phyloP scores from a whole-genome alignment of 2,797 vertebrate genomes.

The Taeniopygia guttata region DNA sequence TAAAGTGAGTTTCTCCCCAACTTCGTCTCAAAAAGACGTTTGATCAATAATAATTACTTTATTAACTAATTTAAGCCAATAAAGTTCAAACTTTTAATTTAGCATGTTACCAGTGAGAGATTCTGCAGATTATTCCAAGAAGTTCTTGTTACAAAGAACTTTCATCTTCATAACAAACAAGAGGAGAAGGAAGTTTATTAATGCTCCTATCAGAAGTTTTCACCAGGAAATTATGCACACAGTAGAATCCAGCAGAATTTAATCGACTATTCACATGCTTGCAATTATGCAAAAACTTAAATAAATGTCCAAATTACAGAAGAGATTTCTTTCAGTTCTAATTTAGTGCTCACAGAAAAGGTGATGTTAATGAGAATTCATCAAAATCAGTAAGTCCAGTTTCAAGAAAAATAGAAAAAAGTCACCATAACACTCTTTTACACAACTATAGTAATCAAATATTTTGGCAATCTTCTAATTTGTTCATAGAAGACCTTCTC shows the following conservation, averaged over 20 bases:
- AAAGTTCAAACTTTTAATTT: not conserved
- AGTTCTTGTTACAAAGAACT: not conserved
- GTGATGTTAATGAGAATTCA: not conserved
- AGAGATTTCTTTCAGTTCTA: not conserved
- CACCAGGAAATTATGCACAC: not conserved
- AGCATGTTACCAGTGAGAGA: not conserved
- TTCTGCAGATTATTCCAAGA: not conserved
- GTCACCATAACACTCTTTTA: accelerated
- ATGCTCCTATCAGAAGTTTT: not conserved
- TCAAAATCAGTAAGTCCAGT: not conserved
- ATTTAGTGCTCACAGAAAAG: not conserved
- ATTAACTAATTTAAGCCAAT: not conserved
- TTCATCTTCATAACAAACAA: not conserved
- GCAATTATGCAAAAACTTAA: not conserved
- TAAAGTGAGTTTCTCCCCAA: not conserved
- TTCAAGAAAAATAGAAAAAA: not conserved
- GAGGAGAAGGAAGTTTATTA: not conserved
- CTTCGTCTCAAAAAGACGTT: not conserved
- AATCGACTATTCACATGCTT: not conserved
- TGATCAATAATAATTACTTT: not conserved
- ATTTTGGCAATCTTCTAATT: not conserved
- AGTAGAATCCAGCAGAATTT: not conserved
- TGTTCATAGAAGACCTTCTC: not conserved
- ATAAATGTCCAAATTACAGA: not conserved
- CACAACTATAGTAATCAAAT: not conserved